phyloP scores from a whole-genome alignment of 2,888 invertebrate genomes.

The Criorhina ranunculi region DNA sequence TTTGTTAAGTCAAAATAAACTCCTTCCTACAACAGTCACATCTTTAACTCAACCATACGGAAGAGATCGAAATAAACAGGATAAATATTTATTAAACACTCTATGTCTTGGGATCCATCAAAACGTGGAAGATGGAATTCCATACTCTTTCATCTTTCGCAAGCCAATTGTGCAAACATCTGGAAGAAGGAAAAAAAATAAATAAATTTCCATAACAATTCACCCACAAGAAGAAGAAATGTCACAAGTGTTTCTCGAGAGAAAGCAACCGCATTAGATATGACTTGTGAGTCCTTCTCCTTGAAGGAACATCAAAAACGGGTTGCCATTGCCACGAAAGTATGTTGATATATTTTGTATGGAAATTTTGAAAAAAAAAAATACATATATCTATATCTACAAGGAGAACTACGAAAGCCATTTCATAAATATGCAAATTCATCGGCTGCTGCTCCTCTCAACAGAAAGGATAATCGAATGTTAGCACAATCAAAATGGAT shows the following conservation, averaged over 20 bases:
- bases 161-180: slow-evolving; percentile 72
- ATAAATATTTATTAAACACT: slow-evolving; percentile 76
- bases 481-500: slow-evolving; percentile 73
- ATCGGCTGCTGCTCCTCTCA: slow-evolving; percentile 9
- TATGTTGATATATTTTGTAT: slow-evolving; percentile 53
- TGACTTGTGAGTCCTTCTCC: slow-evolving; percentile 70
- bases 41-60: slow-evolving; percentile 6
- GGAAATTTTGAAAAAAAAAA: slow-evolving; percentile 45
- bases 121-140: slow-evolving; percentile 15
- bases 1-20: too few relatives aligned
- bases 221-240: slow-evolving; percentile 61
- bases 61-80: slow-evolving; percentile 51
- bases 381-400: slow-evolving; percentile 11
- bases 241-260: slow-evolving; percentile 61
- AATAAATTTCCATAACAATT: slow-evolving; percentile 76
- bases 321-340: slow-evolving; percentile 53
- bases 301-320: slow-evolving; percentile 59
- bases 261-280: slow-evolving; percentile 56
- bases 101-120: slow-evolving; percentile 55
- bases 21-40: neutral
- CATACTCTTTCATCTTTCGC: neutral
- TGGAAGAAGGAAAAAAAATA: slow-evolving; percentile 53
- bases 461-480: slow-evolving; percentile 71
- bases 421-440: slow-evolving; percentile 74
- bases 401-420: slow-evolving; percentile 29